Evolutionary conservation across 2,113 vertebrate species (phyloP).

Genomic region (Narcine bancroftii): DNA sequence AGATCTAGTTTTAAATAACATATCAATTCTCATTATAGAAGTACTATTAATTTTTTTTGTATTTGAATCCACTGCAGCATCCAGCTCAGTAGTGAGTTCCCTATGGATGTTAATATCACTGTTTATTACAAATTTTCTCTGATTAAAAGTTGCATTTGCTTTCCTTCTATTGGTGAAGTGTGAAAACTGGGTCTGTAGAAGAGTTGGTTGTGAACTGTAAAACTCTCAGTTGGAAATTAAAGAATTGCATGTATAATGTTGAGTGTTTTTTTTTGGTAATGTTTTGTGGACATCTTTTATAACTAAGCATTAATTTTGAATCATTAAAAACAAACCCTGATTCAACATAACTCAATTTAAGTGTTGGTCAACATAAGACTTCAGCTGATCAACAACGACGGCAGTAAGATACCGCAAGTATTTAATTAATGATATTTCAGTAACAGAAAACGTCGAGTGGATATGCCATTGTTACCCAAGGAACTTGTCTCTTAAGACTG

Average conservation of each 20-base stretch:
- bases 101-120: neutral
- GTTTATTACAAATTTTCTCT: constrained; percentile 18
- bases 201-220: neutral
- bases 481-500: neutral
- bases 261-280: neutral
- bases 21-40: neutral
- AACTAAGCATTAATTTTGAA: neutral
- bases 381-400: neutral
- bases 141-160: constrained; percentile 1
- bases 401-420: neutral
- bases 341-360: constrained; percentile 16
- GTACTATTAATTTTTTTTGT: neutral
- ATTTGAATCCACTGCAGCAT: neutral
- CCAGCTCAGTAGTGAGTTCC: neutral
- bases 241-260: neutral
- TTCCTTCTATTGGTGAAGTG: neutral
- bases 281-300: neutral
- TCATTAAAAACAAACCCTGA: neutral
- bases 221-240: neutral
- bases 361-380: neutral
- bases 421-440: neutral
- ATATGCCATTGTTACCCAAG: neutral
- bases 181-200: neutral
- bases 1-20: neutral
- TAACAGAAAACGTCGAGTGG: neutral